Conservation (phyloP, 2,888 invertebrate genomes). For the Erebia epiphron region DNA sequence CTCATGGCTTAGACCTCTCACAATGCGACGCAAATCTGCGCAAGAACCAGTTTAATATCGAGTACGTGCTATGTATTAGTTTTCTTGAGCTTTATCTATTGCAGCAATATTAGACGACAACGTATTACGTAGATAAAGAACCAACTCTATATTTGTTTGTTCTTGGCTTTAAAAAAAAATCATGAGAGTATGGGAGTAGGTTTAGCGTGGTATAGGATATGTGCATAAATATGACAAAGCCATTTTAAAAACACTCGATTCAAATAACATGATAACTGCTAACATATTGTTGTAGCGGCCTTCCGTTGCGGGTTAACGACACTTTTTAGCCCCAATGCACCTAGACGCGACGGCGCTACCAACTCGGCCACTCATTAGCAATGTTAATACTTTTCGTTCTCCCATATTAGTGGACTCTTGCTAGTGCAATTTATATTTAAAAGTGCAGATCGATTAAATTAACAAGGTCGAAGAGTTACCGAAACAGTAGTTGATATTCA, state of each 20-base stretch:
- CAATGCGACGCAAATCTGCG: too few species aligned
- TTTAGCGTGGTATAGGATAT: too few species aligned
- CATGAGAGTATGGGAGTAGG: too few species aligned
- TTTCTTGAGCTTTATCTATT: too few species aligned
- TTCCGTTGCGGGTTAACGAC: slow-evolving; percentile 21
- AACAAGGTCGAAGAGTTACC: not conserved
- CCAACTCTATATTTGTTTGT: too few species aligned
- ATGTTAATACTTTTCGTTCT: not conserved
- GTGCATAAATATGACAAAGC: not conserved
- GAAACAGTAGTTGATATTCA: not conserved
- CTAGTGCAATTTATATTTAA: not conserved
- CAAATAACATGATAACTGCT: not conserved
- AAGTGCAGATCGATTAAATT: not conserved
- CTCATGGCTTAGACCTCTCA: too few species aligned
- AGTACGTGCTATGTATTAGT: too few species aligned
- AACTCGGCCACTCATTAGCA: not conserved
- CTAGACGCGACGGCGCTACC: slow-evolving; percentile 12
- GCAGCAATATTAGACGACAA: too few species aligned
- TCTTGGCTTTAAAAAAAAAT: too few species aligned
- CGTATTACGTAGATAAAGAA: too few species aligned
- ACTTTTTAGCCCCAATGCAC: slow-evolving; percentile 18
- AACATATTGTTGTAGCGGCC: slow-evolving; percentile 14
- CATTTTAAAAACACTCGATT: not conserved
- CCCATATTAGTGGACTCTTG: slow-evolving; percentile 5
- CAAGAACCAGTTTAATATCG: too few species aligned